phyloP scores from a whole-genome alignment of 2,113 vertebrate genomes.

The Campylomormyrus tamandua region DNA sequence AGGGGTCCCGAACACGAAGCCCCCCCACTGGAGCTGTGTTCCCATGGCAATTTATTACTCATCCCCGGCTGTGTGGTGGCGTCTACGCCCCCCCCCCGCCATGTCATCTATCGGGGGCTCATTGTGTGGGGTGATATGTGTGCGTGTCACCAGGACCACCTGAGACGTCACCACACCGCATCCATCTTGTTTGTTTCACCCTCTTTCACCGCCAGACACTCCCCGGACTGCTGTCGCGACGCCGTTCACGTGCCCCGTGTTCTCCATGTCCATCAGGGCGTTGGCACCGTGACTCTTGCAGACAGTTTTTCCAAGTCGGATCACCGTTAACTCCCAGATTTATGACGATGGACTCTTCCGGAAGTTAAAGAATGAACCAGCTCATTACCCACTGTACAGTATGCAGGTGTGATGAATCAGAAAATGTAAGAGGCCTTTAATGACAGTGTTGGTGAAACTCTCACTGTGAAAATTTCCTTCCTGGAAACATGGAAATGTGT shows the following conservation, averaged over 20 bases:
- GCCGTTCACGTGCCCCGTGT: background rate
- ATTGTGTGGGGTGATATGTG: background rate
- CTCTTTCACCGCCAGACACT: background rate
- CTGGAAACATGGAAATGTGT: background rate
- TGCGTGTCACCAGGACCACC: background rate
- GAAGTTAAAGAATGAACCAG: background rate
- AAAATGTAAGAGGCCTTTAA: background rate
- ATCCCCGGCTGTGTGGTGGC: background rate
- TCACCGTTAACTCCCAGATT: background rate
- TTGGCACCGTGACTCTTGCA: background rate
- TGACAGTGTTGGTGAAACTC: background rate
- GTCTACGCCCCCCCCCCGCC: background rate
- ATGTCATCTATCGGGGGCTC: background rate
- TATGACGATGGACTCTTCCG: background rate
- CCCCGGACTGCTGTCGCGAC: background rate
- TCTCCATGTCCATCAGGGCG: background rate
- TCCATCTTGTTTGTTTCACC: background rate
- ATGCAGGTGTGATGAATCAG: background rate
- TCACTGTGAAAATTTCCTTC: background rate
- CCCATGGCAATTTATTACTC: conserved; percentile 9
- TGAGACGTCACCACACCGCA: background rate
- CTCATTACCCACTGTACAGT: background rate
- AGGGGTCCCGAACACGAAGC: background rate
- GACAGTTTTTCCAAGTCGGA: background rate
- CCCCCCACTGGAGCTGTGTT: background rate